Conservation (phyloP, 2,888 invertebrate genomes). For the Diaphora mendica region DNA sequence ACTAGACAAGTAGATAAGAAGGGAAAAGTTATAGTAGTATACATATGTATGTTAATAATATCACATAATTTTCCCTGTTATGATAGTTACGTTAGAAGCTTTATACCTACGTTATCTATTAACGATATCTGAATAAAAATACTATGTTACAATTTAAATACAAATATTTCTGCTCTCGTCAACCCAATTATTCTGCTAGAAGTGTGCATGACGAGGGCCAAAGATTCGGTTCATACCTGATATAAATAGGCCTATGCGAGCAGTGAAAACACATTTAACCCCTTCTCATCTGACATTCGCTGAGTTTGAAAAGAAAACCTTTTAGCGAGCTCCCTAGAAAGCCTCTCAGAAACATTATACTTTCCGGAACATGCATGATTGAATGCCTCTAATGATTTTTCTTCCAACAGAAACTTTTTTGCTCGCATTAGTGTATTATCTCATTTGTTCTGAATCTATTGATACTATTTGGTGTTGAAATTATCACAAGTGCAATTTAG, state of each 20-base stretch:
- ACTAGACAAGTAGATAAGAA: no score
- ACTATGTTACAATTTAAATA: not conserved
- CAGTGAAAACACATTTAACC: slow-evolving; percentile 11
- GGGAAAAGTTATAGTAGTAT: no score
- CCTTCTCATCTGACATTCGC: not conserved
- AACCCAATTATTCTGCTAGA: not conserved
- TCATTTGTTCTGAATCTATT: not conserved
- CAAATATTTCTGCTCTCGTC: not conserved
- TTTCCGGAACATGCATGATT: slow-evolving; percentile 1
- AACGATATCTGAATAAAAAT: no score
- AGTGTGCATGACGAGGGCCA: slow-evolving; percentile 9
- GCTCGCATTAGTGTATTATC: not conserved
- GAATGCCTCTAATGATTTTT: not conserved
- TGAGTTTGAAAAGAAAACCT: slow-evolving; percentile 5
- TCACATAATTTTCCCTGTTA: no score
- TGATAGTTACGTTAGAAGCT: no score
- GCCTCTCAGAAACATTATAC: not conserved
- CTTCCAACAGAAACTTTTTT: not conserved
- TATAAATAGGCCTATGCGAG: not conserved
- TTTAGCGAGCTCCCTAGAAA: slow-evolving; percentile 3
- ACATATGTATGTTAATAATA: no score
- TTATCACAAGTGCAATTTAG: no score
- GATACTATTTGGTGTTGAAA: not conserved
- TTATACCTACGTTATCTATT: no score
- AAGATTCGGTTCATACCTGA: not conserved